A percentile compares a stretch with the other conserved stretches of the same genome.
Evolutionary conservation across 2,888 invertebrate genomes (phyloP).

Genomic region (Polylopha cassiicola): DNA sequence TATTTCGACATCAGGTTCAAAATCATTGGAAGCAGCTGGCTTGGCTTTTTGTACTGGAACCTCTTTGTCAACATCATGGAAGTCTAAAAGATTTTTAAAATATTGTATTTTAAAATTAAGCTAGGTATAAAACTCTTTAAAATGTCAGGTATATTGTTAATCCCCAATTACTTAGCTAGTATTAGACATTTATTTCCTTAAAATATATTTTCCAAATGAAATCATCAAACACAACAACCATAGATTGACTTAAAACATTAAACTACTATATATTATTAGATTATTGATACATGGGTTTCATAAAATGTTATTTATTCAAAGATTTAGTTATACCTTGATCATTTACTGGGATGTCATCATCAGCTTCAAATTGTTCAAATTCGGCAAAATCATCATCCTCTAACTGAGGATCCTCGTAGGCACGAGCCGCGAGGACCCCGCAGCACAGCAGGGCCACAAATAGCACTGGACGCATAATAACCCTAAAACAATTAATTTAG

Average conservation of each 20-base stretch:
- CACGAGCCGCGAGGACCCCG: conserved; percentile 46
- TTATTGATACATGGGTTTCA: no score
- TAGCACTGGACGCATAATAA: conserved; percentile 52
- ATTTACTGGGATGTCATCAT: conserved; percentile 57
- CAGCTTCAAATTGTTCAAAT: conserved; percentile 91
- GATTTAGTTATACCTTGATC: conserved; percentile 9
- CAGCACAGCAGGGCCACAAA: conserved; percentile 50
- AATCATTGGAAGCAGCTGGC: conserved; percentile 31
- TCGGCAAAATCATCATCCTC: conserved; percentile 97
- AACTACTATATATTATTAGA: no score
- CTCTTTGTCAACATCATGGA: conserved; percentile 44
- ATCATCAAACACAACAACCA: no score
- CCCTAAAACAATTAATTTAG: conserved; percentile 24
- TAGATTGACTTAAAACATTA: no score
- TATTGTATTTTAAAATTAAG: conserved; percentile 1
- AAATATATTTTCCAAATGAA: no score
- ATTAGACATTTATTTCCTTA: conserved; percentile 28
- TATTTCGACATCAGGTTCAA: conserved; percentile 53
- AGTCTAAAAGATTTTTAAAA: conserved; percentile 37
- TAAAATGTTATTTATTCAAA: no score
- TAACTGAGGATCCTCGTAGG: conserved; percentile 57
- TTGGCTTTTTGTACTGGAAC: conserved; percentile 36
- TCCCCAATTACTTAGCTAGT: conserved; percentile 4
- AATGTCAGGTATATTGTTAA: background rate
- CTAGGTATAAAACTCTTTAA: background rate